Base-by-base conservation (phyloP, 1,140 invertebrate species). In the Pinna nobilis region DNA sequence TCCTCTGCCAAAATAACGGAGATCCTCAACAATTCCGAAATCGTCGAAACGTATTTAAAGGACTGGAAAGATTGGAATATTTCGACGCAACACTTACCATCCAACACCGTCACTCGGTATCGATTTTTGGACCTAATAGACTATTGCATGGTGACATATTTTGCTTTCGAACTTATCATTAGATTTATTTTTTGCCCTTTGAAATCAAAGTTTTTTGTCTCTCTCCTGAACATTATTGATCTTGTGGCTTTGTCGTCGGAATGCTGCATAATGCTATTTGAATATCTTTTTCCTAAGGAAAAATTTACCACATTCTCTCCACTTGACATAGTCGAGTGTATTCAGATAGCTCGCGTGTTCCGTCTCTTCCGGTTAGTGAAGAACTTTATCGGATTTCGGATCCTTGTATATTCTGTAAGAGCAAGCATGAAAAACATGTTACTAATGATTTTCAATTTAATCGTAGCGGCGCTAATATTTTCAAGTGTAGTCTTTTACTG, bases 161-260 rank as follows among this genome's bases (percentile, higher is more conserved):
- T 89, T 60, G 64, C 79, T n/a, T 35, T 86, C n/a, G 88, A 89
- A 70, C 82, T 88, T 25, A 30, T 83, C 0, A 49, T 87, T 13
- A 67, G 88, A 28, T 75, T 87, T 41, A 13, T 76, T n/a, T 84
- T 84, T 25, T 83, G 79, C 73, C 90, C 90, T 28, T 74, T 78
- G 18, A 89, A 89, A 73, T 60, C 71, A n/a, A 65, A 65, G 20
- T 90, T 90, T 75, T 77, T 86, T 32, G 82, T 78, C 32, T 83
- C 98, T 92, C 95, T 99, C 89, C 97, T 99, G 95, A 99, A 99
- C 92, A 95, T 98, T 90, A 98, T 99, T 91, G 98, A 99, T 90
- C 96, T 99, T 90, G 50, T 90, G 91, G 97, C 98, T 88, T 98
- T 99, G 37, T 44, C 61, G 15, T 60, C 75, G 3, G 67, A 75